Percentiles rank a stretch among this genome's conserved stretches.
Conservation (phyloP, 2,113 vertebrate species). For the Elaphurus davidianus region DNA sequence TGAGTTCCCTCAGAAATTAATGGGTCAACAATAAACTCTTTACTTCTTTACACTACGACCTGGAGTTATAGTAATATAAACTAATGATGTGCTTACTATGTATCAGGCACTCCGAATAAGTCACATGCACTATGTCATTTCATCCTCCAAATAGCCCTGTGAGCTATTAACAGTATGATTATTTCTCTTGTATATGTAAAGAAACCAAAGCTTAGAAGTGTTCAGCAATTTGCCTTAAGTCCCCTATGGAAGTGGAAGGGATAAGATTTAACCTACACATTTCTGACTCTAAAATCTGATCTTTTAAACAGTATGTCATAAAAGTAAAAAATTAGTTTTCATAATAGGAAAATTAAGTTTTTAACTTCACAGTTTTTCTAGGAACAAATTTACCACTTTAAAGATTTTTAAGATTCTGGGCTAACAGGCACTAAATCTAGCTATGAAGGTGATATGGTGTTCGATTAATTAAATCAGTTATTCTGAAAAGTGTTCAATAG, state of each 20-base stretch:
- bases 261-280: not conserved
- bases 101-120: not conserved
- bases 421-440: not conserved
- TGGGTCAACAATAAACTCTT: not conserved
- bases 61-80: not conserved
- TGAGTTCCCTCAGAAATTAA: not conserved
- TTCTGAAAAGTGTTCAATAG: not conserved
- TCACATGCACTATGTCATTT: not conserved
- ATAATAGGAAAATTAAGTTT: not conserved
- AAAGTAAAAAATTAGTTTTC: not conserved
- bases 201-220: not conserved
- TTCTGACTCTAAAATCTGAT: conserved; percentile 7
- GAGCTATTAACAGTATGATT: not conserved
- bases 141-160: not conserved
- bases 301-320: not conserved
- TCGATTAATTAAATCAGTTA: not conserved
- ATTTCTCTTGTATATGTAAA: not conserved
- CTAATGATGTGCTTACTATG: not conserved
- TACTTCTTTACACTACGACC: not conserved
- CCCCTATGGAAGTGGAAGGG: not conserved
- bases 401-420: not conserved
- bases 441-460: not conserved
- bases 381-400: not conserved
- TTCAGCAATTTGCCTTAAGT: not conserved
- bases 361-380: not conserved